Base-by-base conservation (phyloP, 2,888 invertebrate genomes). In the Orthosia gracilis region DNA sequence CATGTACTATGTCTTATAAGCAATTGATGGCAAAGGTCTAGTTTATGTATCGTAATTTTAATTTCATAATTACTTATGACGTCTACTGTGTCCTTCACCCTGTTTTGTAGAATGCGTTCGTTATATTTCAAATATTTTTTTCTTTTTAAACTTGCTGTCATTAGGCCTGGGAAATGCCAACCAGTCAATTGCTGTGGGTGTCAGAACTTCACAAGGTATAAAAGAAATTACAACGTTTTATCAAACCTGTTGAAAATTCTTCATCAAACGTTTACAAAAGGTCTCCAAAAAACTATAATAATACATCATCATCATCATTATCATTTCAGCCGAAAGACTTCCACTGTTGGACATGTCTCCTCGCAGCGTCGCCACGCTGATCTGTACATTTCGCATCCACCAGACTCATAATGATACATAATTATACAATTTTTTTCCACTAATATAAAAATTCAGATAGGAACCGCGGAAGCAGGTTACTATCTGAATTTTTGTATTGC, bases 11-110 rank as follows among this genome's bases (percentile, higher is more conserved):
- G 76, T 50, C 64, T 65, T 65, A 63, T 71, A 72, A 55, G 80
- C 58, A 77, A 73, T 80, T 86, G 72, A 77, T 74, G 70, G 59
- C 78, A 83, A 78, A 85, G 85, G 80, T 85, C 78, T 69, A 73
- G 75, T 73, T 73, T 79, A 77, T 77, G 55, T 70, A 75, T 55
- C 15, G 67, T 55, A 78, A 69, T 70, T 68, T 82, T 78, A 82
- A 71, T 85, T 75, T 76, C 40, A 82, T 78, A 76, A 76, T 76
- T 76, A 71, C 54, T n/a, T 69, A 50, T 73, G 80, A 82, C 68
- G 65, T 64, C 45, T 50, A 58, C 4, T 62, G 54, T 70, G 61
- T 65, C 70, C 80, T 81, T 79, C 69, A 58, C 73, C 80, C 80
- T 80, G 74, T 68, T 68, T 55, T 68, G 55, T 78, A 26, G 62